These are phyloP conservation scores for Lasioglossum figueresi DNA, from an alignment of 2,888 invertebrate species.

Conservation along the genomic window DNA sequence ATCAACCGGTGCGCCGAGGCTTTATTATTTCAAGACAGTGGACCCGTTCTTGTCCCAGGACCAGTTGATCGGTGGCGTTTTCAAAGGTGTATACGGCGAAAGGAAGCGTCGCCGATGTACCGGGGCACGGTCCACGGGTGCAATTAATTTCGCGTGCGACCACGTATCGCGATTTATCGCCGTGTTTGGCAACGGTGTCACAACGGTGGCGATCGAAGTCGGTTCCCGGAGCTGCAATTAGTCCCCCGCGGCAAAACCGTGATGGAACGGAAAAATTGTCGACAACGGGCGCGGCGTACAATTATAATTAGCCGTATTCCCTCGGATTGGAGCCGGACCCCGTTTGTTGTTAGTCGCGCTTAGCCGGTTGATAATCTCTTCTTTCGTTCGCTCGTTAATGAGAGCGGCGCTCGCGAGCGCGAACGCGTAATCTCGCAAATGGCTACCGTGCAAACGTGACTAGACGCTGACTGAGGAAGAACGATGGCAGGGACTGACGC, in stretches of 20 bases:
- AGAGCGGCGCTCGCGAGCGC: slow-evolving; percentile 38
- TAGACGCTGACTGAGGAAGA: slow-evolving; percentile 52
- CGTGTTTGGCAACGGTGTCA: slow-evolving; percentile 37
- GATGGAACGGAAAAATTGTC: slow-evolving; percentile 14
- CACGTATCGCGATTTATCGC: slow-evolving; percentile 45
- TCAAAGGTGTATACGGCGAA: neutral
- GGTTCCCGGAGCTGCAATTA: slow-evolving; percentile 42
- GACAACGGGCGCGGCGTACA: neutral
- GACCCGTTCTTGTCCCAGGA: neutral
- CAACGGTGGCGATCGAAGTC: slow-evolving; percentile 54
- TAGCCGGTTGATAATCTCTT: slow-evolving; percentile 61
- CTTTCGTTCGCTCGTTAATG: slow-evolving; percentile 59
- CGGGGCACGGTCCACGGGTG: neutral
- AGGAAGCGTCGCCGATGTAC: neutral
- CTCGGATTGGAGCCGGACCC: slow-evolving; percentile 78
- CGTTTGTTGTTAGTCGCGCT: slow-evolving; percentile 78
- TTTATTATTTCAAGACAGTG: slow-evolving; percentile 36
- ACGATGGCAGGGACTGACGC: slow-evolving; percentile 30
- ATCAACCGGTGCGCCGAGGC: slow-evolving; percentile 27
- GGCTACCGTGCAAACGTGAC: slow-evolving; percentile 55
- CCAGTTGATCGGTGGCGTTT: neutral
- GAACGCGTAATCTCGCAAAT: slow-evolving; percentile 49
- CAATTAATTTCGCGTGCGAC: slow-evolving; percentile 38
- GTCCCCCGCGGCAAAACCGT: slow-evolving; percentile 5
- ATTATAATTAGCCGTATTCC: slow-evolving; percentile 69